phyloP scores from a whole-genome alignment of 2,888 invertebrate genomes.

The Hyposoter didymator region DNA sequence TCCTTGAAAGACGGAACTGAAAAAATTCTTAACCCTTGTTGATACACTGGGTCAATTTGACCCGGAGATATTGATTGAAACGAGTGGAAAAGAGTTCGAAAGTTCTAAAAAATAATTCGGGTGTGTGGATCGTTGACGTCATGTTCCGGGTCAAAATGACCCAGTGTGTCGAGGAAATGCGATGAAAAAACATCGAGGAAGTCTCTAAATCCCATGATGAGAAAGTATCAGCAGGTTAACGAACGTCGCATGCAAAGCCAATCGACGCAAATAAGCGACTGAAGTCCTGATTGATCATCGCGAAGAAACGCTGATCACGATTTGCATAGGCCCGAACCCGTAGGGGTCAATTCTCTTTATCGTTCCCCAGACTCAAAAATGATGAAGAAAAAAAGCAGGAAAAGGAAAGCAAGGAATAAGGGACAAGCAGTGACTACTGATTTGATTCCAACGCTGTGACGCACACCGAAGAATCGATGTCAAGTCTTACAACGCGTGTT shows the following conservation, averaged over 20 bases:
- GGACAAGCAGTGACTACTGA: constrained; percentile 24
- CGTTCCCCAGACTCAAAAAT: constrained; percentile 1
- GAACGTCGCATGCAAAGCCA: background rate
- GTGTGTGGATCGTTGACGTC: no score
- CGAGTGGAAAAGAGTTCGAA: no score
- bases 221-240: background rate
- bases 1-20: background rate
- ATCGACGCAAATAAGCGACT: background rate
- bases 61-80: no score
- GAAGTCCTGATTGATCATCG: background rate
- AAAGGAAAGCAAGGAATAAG: constrained; percentile 9
- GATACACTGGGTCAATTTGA: no score
- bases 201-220: background rate
- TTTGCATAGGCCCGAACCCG: background rate
- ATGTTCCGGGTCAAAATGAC: background rate
- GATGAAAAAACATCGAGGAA: background rate
- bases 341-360: background rate
- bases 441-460: constrained; percentile 31
- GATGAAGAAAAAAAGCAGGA: constrained; percentile 3
- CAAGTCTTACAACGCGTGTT: constrained; percentile 16
- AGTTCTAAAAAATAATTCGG: no score
- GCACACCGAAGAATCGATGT: constrained; percentile 34
- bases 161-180: background rate
- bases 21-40: background rate
- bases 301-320: constrained; percentile 5